These are phyloP conservation scores for Acanthosepion esculentum DNA, from an alignment of 2,888 invertebrate species.

Conservation along the genomic window DNA sequence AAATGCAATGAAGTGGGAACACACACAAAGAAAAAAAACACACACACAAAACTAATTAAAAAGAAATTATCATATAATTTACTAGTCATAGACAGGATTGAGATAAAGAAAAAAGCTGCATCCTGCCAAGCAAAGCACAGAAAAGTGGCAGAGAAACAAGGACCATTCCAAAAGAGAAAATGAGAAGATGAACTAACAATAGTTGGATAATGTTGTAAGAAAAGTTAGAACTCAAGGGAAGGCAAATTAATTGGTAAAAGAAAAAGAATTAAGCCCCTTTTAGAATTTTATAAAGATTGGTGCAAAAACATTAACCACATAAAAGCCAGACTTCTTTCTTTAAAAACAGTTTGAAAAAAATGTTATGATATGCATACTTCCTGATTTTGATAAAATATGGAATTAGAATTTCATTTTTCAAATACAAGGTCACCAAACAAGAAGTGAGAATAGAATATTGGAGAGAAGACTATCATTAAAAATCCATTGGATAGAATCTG, in stretches of 20 bases:
- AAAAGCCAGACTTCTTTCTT: not conserved
- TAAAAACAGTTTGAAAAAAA: no score
- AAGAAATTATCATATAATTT: not conserved
- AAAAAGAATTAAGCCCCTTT: not conserved
- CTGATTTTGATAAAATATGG: no score
- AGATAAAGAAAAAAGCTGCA: not conserved
- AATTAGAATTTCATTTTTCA: no score
- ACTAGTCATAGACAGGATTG: not conserved
- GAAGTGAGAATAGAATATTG: no score
- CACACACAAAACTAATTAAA: not conserved
- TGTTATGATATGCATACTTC: no score
- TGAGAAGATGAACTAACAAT: not conserved
- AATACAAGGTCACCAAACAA: no score
- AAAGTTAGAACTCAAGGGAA: not conserved
- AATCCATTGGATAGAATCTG: no score
- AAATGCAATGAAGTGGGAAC: not conserved
- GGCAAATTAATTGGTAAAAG: not conserved
- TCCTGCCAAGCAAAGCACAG: not conserved
- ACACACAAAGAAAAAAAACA: not conserved
- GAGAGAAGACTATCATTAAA: no score
- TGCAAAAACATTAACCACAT: not conserved
- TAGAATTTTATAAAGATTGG: no score
- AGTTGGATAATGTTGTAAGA: no score
- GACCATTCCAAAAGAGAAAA: not conserved
- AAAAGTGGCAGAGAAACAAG: not conserved